Conservation (phyloP, 1,140 invertebrate species). For the Ladona fulva region DNA sequence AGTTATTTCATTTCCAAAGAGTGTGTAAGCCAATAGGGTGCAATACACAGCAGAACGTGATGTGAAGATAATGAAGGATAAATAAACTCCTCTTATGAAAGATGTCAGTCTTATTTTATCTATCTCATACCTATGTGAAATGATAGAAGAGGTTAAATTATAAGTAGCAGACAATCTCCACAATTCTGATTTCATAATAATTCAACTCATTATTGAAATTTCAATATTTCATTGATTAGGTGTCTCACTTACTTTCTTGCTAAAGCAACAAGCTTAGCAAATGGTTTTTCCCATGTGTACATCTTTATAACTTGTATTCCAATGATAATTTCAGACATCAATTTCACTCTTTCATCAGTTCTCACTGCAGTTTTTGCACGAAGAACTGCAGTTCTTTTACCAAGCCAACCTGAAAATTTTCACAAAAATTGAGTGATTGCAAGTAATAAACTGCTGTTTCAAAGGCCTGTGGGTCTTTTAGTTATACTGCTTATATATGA, state of each 20-base stretch:
- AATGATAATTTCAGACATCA: constrained; percentile 75
- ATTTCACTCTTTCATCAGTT: constrained; percentile 68
- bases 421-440: too few relatives aligned
- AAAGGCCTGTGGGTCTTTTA: too few relatives aligned
- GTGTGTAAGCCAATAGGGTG: constrained; percentile 57
- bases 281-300: constrained; percentile 30
- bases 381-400: constrained; percentile 51
- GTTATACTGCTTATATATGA: too few relatives aligned
- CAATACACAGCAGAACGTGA: constrained; percentile 64
- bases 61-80: constrained; percentile 57
- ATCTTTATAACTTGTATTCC: constrained; percentile 46
- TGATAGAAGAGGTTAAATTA: neutral
- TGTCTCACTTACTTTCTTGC: constrained; percentile 19
- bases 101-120: constrained; percentile 54
- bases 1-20: constrained; percentile 54
- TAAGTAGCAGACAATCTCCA: neutral
- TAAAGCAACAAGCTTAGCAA: constrained; percentile 25
- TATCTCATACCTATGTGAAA: constrained; percentile 50
- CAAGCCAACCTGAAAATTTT: constrained; percentile 47
- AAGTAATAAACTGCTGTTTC: too few relatives aligned
- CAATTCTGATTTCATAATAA: neutral
- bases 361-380: constrained; percentile 53
- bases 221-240: neutral
- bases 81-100: constrained; percentile 59
- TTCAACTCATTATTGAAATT: neutral